A percentile compares a stretch with the other conserved stretches of the same genome.
These are phyloP conservation scores for Apamea monoglypha DNA, from an alignment of 2,888 invertebrate species.

Conservation along the genomic window DNA sequence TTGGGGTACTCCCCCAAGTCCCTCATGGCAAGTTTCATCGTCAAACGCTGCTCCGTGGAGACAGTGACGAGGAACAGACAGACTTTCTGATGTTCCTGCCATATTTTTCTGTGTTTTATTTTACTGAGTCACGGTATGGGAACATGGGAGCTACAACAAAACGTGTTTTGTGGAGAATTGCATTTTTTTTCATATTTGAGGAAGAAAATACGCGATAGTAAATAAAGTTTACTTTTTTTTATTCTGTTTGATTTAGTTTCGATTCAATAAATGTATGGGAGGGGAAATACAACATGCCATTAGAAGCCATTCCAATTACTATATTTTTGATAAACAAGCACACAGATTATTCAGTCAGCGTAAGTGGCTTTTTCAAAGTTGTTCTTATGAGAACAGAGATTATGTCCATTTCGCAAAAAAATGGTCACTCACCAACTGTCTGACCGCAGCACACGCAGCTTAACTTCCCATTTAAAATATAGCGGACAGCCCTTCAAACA, in stretches of 20 bases:
- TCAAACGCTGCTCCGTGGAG: slow-evolving; percentile 24
- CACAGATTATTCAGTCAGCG: neutral
- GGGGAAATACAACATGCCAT: neutral
- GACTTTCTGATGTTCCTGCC: neutral
- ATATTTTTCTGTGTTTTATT: slow-evolving; percentile 16
- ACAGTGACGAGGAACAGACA: slow-evolving; percentile 25
- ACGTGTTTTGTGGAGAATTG: neutral
- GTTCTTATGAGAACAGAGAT: neutral
- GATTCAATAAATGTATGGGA: neutral
- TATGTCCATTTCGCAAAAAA: neutral
- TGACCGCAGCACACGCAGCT: neutral
- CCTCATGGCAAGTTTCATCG: slow-evolving; percentile 42
- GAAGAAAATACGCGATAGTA: too few species aligned
- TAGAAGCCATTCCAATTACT: neutral
- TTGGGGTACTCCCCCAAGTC: slow-evolving; percentile 11
- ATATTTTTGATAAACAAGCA: too few species aligned
- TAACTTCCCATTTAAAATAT: slow-evolving; percentile 4
- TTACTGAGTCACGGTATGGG: neutral
- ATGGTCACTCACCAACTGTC: neutral
- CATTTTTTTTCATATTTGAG: neutral
- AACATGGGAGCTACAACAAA: neutral
- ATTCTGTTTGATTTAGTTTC: too few species aligned
- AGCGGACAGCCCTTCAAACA: slow-evolving; percentile 27
- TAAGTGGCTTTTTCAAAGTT: too few species aligned
- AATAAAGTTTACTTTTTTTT: neutral